Percentiles rank a stretch among this genome's conserved stretches.
phyloP scores from a whole-genome alignment of 2,888 invertebrate genomes.

The Acleris sparsana region DNA sequence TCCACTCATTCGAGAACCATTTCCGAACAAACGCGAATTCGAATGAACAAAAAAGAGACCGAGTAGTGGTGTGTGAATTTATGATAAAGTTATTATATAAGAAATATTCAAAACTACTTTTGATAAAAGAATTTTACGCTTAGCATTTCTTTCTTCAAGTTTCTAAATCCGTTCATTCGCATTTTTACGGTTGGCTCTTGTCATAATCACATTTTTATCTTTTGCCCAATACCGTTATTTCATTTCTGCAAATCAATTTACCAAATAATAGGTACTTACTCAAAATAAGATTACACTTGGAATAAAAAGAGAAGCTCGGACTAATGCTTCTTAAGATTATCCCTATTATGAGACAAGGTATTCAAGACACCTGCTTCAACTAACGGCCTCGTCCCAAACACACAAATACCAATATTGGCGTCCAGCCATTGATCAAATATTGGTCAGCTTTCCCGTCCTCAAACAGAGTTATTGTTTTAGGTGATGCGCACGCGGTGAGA shows the following conservation, averaged over 20 bases:
- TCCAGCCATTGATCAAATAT: constrained; percentile 58
- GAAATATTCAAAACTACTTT: too few species aligned
- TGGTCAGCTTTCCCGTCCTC: constrained; percentile 64
- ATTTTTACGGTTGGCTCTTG: background rate
- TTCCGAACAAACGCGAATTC: constrained; percentile 27
- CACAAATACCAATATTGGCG: constrained; percentile 31
- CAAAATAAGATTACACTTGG: too few species aligned
- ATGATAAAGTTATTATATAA: constrained; percentile 17
- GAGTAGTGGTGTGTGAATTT: constrained; percentile 29
- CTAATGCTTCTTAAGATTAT: background rate
- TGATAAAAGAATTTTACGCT: too few species aligned
- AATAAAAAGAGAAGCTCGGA: background rate
- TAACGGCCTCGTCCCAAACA: constrained; percentile 30
- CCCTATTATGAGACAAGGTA: background rate
- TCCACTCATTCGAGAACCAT: constrained; percentile 30
- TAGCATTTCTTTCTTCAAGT: background rate
- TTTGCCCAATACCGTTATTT: background rate
- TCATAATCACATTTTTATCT: background rate
- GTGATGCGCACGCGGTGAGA: constrained; percentile 77
- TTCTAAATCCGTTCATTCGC: background rate
- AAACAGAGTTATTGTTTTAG: constrained; percentile 79
- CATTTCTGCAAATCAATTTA: too few species aligned
- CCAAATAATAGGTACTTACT: too few species aligned
- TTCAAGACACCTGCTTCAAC: constrained; percentile 24
- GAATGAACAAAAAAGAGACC: constrained; percentile 24